A percentile compares a stretch with the other conserved stretches of the same genome.
Conservation (phyloP, 2,888 invertebrate genomes). For the Drosophila antonietae region DNA sequence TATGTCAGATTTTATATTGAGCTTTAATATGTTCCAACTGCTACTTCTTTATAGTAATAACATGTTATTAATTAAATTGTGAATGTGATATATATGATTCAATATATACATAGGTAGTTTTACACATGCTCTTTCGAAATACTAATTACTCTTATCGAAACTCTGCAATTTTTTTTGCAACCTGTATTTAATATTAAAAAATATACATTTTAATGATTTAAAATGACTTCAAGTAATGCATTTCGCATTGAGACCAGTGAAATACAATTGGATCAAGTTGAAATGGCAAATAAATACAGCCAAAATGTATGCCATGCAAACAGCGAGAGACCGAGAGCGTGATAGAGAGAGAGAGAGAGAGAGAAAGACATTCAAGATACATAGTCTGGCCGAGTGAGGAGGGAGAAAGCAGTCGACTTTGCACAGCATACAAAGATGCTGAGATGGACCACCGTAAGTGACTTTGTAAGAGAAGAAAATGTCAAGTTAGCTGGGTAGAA, state of each 20-base stretch:
- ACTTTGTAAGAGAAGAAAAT: constrained; percentile 34
- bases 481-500: constrained; percentile 37
- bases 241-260: neutral
- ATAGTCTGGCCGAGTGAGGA: constrained; percentile 33
- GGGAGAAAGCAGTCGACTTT: constrained; percentile 13
- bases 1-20: no score
- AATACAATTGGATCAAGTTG: constrained; percentile 32
- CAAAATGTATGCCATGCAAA: constrained; percentile 25
- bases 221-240: neutral
- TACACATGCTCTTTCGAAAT: no score
- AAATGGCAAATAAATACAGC: constrained; percentile 36
- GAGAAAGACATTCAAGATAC: constrained; percentile 43
- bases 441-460: constrained; percentile 22
- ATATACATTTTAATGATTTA: neutral
- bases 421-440: neutral
- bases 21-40: no score
- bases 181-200: no score
- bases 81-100: no score
- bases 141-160: no score
- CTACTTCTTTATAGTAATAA: no score
- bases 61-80: no score
- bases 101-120: no score
- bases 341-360: neutral
- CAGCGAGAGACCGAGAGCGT: neutral
- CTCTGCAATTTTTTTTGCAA: no score